These are phyloP conservation scores for Lepus timidus DNA, from an alignment of 2,113 vertebrate genomes.

Conservation along the genomic window DNA sequence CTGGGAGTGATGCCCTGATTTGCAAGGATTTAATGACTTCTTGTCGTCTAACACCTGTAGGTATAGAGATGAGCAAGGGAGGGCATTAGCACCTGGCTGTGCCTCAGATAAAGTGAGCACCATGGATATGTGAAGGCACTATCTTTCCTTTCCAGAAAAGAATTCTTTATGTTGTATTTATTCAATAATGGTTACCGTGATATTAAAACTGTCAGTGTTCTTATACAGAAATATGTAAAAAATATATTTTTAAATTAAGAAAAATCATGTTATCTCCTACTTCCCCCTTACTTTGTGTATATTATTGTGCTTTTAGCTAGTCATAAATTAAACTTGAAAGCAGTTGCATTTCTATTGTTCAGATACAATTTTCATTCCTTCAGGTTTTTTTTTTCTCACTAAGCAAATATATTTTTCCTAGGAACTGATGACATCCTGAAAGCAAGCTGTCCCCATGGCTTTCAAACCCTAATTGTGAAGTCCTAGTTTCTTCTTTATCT, in stretches of 20 bases:
- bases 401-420: conserved; percentile 50
- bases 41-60: conserved; percentile 63
- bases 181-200: conserved; percentile 1
- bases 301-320: neutral
- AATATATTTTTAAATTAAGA: conserved; percentile 55
- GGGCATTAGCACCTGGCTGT: conserved; percentile 20
- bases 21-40: conserved; percentile 66
- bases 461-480: conserved; percentile 52
- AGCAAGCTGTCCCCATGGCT: conserved; percentile 13
- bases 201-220: neutral
- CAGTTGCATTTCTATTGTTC: conserved; percentile 39
- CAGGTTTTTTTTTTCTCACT: neutral
- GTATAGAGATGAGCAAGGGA: conserved; percentile 2
- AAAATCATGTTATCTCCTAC: neutral
- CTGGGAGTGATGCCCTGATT: conserved; percentile 56
- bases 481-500: conserved; percentile 55
- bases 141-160: conserved; percentile 39
- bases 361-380: conserved; percentile 56
- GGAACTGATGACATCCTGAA: conserved; percentile 14
- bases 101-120: conserved; percentile 11
- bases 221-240: conserved; percentile 31
- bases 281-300: neutral
- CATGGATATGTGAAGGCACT: neutral
- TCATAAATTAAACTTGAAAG: conserved; percentile 59
- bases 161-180: neutral